Percentiles rank a stretch among this genome's conserved stretches.
Conservation (phyloP, 1,140 invertebrate genomes). For the Lucilia cuprina region DNA sequence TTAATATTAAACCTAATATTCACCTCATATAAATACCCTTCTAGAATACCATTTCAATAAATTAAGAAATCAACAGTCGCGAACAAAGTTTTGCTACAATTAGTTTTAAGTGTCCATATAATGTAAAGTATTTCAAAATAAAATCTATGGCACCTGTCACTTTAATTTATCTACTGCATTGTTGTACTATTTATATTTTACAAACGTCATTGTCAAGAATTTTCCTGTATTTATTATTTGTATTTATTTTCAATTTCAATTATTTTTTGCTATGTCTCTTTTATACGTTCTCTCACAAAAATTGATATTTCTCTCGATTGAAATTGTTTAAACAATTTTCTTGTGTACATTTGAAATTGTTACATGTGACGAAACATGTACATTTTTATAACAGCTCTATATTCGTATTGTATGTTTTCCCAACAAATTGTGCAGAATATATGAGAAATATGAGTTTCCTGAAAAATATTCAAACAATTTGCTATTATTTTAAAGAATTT, state of each 20-base stretch:
- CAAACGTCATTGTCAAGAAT: slow-evolving; percentile 8
- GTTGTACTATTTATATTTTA: not conserved
- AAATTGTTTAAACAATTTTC: slow-evolving; percentile 3
- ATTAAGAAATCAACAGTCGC: no score
- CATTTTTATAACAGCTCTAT: not conserved
- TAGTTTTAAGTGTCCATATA: no score
- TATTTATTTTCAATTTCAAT: slow-evolving; percentile 14
- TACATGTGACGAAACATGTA: not conserved
- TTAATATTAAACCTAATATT: no score
- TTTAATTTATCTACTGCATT: not conserved
- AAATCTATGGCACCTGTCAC: not conserved
- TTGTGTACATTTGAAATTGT: slow-evolving; percentile 11
- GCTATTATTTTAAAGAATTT: no score
- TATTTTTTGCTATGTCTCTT: not conserved
- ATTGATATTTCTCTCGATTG: not conserved
- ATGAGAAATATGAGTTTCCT: no score
- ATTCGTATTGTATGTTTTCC: not conserved
- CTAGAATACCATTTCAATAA: no score
- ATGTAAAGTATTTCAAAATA: no score
- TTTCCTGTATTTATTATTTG: not conserved
- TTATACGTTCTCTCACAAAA: not conserved
- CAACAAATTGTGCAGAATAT: not conserved
- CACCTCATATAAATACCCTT: no score
- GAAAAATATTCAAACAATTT: no score
- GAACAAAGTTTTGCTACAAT: no score